A percentile compares a stretch with the other conserved stretches of the same genome.
These are phyloP conservation scores for Dolomedes plantarius DNA, from an alignment of 2,888 invertebrate genomes.

Conservation along the genomic window DNA sequence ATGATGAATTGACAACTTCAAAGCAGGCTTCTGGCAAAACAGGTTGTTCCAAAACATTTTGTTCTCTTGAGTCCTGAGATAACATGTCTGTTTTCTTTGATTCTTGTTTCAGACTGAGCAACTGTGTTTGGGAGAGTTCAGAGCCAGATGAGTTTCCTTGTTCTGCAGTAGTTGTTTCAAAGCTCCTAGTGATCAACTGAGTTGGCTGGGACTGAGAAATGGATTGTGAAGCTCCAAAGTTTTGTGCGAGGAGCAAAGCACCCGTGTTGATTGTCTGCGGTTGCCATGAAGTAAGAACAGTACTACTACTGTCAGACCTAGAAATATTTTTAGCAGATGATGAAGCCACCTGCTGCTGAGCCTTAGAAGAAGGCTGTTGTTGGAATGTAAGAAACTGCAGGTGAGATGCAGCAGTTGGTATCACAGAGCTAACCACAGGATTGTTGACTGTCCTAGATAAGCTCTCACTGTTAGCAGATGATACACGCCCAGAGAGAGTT, in stretches of 20 bases:
- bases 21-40: conserved; percentile 50
- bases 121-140: conserved; percentile 35
- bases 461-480: conserved; percentile 32
- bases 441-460: conserved; percentile 63
- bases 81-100: conserved; percentile 28
- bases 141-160: conserved; percentile 51
- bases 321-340: conserved; percentile 21
- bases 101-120: conserved; percentile 25
- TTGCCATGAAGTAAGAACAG: conserved; percentile 59
- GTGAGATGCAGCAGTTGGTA: conserved; percentile 73
- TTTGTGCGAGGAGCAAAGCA: conserved; percentile 69
- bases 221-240: conserved; percentile 62
- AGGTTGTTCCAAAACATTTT: conserved; percentile 32
- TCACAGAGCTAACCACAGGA: conserved; percentile 56
- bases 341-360: conserved; percentile 22
- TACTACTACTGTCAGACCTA: conserved; percentile 15
- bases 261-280: conserved; percentile 71
- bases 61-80: conserved; percentile 17
- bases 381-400: conserved; percentile 74
- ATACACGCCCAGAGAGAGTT: conserved; percentile 18
- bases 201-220: conserved; percentile 40
- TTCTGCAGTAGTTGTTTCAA: conserved; percentile 34
- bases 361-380: conserved; percentile 65
- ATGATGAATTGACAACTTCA: conserved; percentile 55
- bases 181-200: conserved; percentile 43